Percentiles rank a stretch among this genome's conserved stretches.
Evolutionary conservation across 1,140 invertebrate species (phyloP).

Genomic region (Tetragnatha versicolor): DNA sequence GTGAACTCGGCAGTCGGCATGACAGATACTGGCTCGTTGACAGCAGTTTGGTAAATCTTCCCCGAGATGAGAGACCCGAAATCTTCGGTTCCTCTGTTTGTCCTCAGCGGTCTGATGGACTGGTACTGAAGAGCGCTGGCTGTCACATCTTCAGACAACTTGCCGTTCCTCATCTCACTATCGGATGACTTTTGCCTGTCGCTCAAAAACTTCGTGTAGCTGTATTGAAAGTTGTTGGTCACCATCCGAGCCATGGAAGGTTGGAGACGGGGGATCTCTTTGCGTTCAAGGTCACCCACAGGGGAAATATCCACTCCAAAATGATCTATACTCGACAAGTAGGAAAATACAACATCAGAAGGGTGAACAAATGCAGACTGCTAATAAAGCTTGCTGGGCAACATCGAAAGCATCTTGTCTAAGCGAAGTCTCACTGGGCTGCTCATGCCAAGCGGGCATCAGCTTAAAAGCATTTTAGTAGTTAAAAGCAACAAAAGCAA

Average conservation of each 20-base stretch:
- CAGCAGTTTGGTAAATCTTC: slow-evolving; percentile 56
- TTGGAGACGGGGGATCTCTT: background rate
- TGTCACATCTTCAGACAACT: background rate
- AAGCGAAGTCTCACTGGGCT: slow-evolving; percentile 10
- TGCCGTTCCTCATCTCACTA: background rate
- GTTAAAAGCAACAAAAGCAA: slow-evolving; percentile 22
- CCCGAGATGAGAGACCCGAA: slow-evolving; percentile 54
- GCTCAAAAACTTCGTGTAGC: slow-evolving; percentile 36
- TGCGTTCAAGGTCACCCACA: background rate
- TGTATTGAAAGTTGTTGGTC: slow-evolving; percentile 41
- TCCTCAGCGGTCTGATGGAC: background rate
- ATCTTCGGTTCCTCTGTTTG: slow-evolving; percentile 20
- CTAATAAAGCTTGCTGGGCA: background rate
- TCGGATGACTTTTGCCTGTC: slow-evolving; percentile 16
- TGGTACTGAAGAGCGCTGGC: no score
- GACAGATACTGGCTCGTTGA: slow-evolving; percentile 37
- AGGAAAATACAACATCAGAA: slow-evolving; percentile 37
- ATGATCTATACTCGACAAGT: slow-evolving; percentile 35
- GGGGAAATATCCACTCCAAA: background rate
- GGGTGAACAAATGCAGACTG: background rate
- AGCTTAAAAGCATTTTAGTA: slow-evolving; percentile 38
- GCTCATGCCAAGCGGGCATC: background rate
- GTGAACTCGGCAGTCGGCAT: slow-evolving; percentile 10
- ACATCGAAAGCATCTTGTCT: background rate
- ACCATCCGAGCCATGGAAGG: background rate